Percentiles rank a stretch among this genome's conserved stretches.
Conservation (phyloP, 2,888 invertebrate genomes). For the Andrena hattorfiana region DNA sequence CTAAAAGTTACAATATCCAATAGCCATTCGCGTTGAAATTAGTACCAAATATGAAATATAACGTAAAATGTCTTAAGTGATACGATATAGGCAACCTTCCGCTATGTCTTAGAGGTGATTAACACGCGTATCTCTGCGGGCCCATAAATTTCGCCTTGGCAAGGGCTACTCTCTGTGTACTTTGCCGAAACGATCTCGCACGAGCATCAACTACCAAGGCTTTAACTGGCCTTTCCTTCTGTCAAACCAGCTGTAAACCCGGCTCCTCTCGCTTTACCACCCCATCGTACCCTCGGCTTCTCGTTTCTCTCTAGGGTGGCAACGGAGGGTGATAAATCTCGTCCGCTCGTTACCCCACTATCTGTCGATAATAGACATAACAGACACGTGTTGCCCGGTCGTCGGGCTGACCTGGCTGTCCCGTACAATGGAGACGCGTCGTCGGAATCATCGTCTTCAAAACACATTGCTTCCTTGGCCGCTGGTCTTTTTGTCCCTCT, state of each 20-base stretch:
- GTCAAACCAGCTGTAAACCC: slow-evolving; percentile 68
- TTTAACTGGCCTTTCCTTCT: slow-evolving; percentile 65
- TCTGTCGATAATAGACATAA: slow-evolving; percentile 81
- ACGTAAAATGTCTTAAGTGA: too few species aligned
- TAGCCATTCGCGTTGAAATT: too few species aligned
- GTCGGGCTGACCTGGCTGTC: slow-evolving; percentile 75
- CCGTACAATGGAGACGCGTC: slow-evolving; percentile 62
- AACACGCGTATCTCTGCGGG: slow-evolving; percentile 20
- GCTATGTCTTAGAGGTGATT: neutral
- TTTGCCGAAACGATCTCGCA: slow-evolving; percentile 40
- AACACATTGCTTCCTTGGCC: slow-evolving; percentile 36
- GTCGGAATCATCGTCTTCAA: slow-evolving; percentile 59
- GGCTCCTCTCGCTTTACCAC: slow-evolving; percentile 56
- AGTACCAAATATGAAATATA: too few species aligned
- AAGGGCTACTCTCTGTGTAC: slow-evolving; percentile 7
- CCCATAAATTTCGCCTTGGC: slow-evolving; percentile 24
- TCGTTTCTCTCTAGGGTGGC: slow-evolving; percentile 66
- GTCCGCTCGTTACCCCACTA: slow-evolving; percentile 75
- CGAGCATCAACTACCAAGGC: slow-evolving; percentile 37
- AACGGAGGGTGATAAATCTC: slow-evolving; percentile 79
- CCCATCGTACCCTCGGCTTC: slow-evolving; percentile 59
- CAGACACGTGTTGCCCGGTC: slow-evolving; percentile 82
- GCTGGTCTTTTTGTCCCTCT: slow-evolving; percentile 37
- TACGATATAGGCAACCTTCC: too few species aligned
- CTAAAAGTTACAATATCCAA: too few species aligned